phyloP scores from a whole-genome alignment of 2,113 vertebrate genomes.

The Myxocyprinus asiaticus region DNA sequence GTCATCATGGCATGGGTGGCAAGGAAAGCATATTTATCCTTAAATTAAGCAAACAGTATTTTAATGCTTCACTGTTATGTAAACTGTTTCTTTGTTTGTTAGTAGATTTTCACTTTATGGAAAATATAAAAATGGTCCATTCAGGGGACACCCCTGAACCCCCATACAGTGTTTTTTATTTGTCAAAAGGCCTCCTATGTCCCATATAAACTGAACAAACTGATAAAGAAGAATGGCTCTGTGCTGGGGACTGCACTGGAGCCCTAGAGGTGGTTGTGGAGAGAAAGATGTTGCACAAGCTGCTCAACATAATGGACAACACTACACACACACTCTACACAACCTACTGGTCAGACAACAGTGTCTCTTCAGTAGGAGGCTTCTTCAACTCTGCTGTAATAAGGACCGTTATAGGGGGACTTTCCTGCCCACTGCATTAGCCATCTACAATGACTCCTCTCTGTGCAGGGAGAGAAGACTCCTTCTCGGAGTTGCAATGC shows the following conservation, averaged over 20 bases:
- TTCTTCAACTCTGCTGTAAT: constrained; percentile 1
- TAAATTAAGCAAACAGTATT: too few species aligned
- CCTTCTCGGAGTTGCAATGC: not conserved
- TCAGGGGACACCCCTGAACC: too few species aligned
- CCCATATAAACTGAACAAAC: too few species aligned
- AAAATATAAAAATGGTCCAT: too few species aligned
- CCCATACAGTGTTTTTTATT: too few species aligned
- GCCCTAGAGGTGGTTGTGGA: constrained; percentile 15
- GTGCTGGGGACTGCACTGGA: constrained; percentile 9
- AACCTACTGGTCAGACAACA: not conserved
- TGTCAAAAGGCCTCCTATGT: too few species aligned
- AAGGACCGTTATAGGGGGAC: constrained; percentile 10
- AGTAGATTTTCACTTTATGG: too few species aligned
- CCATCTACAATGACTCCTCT: too few species aligned
- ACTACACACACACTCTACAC: not conserved
- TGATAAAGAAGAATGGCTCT: not conserved
- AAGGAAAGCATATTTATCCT: too few species aligned
- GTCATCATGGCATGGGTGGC: too few species aligned
- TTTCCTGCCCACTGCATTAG: constrained; percentile 5
- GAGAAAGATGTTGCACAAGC: constrained; percentile 21
- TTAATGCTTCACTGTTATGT: too few species aligned
- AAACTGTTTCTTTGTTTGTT: too few species aligned
- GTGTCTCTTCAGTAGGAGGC: constrained; percentile 14
- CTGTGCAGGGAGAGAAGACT: not conserved
- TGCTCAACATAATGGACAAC: constrained; percentile 22